Evolutionary conservation across 2,113 vertebrate species (phyloP).

Genomic region (Pampusana beccarii): DNA sequence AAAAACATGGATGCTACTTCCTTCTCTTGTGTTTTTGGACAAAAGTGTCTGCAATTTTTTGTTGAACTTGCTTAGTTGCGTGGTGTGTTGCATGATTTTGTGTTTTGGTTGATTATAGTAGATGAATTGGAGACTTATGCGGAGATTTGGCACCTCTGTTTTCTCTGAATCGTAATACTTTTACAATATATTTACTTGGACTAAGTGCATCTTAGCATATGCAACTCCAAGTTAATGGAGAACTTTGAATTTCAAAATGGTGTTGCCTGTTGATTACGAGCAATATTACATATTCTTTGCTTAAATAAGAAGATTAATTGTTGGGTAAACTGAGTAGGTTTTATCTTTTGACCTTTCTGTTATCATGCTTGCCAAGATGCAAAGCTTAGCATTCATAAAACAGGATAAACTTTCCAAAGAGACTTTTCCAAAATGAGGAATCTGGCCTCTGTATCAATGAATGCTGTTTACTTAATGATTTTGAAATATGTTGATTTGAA

Average conservation of each 20-base stretch:
- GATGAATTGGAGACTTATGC: not conserved
- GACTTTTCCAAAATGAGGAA: not conserved
- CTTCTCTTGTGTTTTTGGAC: not conserved
- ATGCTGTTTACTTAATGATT: not conserved
- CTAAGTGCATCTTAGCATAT: not conserved
- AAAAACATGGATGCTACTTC: not conserved
- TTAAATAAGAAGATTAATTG: not conserved
- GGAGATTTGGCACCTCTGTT: not conserved
- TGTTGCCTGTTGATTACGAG: not conserved
- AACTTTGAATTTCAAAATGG: not conserved
- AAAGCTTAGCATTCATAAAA: not conserved
- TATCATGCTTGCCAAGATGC: not conserved
- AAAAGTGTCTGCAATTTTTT: not conserved
- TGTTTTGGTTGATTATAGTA: not conserved
- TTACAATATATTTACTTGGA: not conserved
- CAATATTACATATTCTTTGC: not conserved
- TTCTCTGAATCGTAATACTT: not conserved
- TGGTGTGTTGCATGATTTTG: not conserved
- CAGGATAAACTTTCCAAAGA: not conserved
- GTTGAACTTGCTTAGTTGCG: not conserved
- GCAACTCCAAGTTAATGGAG: not conserved
- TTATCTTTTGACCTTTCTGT: not conserved
- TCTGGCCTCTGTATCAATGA: not conserved
- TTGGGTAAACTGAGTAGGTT: not conserved
- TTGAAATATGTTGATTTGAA: not conserved